Base-by-base conservation (phyloP, 2,113 vertebrate species). In the Elgaria multicarinata region DNA sequence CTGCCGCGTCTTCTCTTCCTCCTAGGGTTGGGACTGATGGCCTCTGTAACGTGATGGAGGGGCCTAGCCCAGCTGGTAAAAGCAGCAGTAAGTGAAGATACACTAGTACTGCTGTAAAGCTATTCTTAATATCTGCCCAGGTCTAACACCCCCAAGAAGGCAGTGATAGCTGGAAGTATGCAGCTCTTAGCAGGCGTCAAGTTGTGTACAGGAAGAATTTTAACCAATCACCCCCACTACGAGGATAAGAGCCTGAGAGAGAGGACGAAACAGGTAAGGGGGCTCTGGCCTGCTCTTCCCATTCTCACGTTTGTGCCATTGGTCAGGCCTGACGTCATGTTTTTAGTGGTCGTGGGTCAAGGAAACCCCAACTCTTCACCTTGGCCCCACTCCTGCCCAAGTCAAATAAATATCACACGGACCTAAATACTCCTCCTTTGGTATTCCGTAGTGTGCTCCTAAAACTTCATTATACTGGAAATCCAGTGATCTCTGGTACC, bases 121-220 rank as follows among this genome's bases (percentile, higher is more conserved):
- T 62, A 90, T 92, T 92, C 71, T 93, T 87, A 90, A 79, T 2
- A 0, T 92, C 93, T 91, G 62, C 95, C 72, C 95, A 99, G 99
- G 95, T 96, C 98, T 87, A 97, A 98, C 96, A 99, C 98, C 36
- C 97, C 98, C 9, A 97, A 96, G 93, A 96, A 96, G 87, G 98
- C 99, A 5, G 99, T 99, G 92, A 99, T 99, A 94, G 99, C 99
- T 44, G 99, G 99, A 88, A 99, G 99, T 96, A 99, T 99, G 99
- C 99, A 99, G 96, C 96, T 99, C 69, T 96, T 99, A 95, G 99
- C 99, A 0, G 99, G 98, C 89, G 98, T 99, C 94, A 99, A 99
- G 94, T 97, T 99, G 94, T 99, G 99, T 96, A 99, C 99, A 0
- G 99, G 99, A 42, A 96, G 99, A 94, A 97, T 97, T 82, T 96